Evolutionary conservation across 2,797 vertebrate genomes (phyloP).

Genomic region (Coracias cyanogaster): DNA sequence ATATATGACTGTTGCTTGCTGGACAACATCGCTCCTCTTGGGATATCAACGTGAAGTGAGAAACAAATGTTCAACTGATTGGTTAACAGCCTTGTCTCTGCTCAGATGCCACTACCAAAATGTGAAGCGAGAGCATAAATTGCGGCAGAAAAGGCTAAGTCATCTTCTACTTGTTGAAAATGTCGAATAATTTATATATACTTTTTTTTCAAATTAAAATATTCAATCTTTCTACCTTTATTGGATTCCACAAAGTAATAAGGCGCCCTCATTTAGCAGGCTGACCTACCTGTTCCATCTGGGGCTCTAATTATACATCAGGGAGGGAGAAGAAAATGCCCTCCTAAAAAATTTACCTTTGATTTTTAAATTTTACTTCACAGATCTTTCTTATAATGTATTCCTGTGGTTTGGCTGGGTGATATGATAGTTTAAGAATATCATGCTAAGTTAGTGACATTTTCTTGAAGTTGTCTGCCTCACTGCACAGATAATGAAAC

Average conservation of each 20-base stretch:
- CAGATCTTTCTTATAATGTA: slow-evolving; percentile 20
- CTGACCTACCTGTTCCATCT: slow-evolving; percentile 1
- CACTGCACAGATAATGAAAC: slow-evolving; percentile 64
- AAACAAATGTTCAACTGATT: slow-evolving; percentile 49
- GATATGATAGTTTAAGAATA: slow-evolving; percentile 39
- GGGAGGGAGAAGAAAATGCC: slow-evolving; percentile 20
- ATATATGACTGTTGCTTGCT: background rate
- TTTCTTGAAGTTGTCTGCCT: slow-evolving; percentile 50
- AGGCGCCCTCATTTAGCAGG: background rate
- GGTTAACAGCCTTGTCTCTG: slow-evolving; percentile 15
- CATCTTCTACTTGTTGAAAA: slow-evolving; percentile 1
- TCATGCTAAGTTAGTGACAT: slow-evolving; percentile 65
- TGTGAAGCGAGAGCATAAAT: background rate
- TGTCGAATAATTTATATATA: background rate
- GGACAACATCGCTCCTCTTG: background rate
- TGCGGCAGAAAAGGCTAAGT: background rate
- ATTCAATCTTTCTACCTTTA: background rate
- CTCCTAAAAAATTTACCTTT: slow-evolving; percentile 33
- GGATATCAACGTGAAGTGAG: slow-evolving; percentile 28
- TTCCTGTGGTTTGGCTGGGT: slow-evolving; percentile 41
- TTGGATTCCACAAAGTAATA: background rate
- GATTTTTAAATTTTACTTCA: slow-evolving; percentile 47
- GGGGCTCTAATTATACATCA: slow-evolving; percentile 7
- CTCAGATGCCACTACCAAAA: slow-evolving; percentile 12
- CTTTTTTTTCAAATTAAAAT: background rate